Base-by-base conservation (phyloP, 2,113 vertebrate species). In the Cygnus buccinator region DNA sequence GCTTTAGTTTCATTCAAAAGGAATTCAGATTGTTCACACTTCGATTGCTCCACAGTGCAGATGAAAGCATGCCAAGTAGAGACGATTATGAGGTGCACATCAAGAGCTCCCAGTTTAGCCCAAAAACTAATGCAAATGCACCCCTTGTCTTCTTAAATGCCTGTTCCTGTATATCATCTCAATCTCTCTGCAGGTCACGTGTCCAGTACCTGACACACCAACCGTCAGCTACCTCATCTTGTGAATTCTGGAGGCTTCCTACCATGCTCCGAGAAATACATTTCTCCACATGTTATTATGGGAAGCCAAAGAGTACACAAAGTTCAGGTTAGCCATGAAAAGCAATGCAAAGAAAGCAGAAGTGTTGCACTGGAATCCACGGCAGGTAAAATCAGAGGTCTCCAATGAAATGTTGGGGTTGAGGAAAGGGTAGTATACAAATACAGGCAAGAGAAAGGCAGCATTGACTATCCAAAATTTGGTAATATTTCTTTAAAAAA, bases 371-470 rank as follows among this genome's bases (percentile, higher is more conserved):
- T 68, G 31, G 19, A 83, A 81, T 29, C 31, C 4, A 5, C 33
- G 78, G 44, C 18, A 84, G 35, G 48, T 57, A 72, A 54, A 63
- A 75, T 22, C 9, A 73, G 62, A 94, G 57, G 44, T 37, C 33
- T 82, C 70, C 23, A 39, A 1, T 3, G 16, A 74, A 89, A n/a
- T 22, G 3, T 28, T 61, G 44, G 9, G 65, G 37, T 54, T 92
- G 10, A 5, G 8, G 81, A 82, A 37, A 28, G 23, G 62, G 16
- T 77, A 84, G 39, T 6, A 6, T 22, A 35, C 41, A 63, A 79
- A 66, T 13, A 91, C 78, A 78, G 33, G 35, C 21, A 92, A 63
- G 8, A 87, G n/a, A 90, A 81, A 87, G 18, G 65, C 26, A 93
- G 23, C 23, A 81, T 63, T 52, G 37, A 72, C 35, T 88, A 37